Base-by-base conservation (phyloP, 2,888 invertebrate species). In the Junonia oenone region DNA sequence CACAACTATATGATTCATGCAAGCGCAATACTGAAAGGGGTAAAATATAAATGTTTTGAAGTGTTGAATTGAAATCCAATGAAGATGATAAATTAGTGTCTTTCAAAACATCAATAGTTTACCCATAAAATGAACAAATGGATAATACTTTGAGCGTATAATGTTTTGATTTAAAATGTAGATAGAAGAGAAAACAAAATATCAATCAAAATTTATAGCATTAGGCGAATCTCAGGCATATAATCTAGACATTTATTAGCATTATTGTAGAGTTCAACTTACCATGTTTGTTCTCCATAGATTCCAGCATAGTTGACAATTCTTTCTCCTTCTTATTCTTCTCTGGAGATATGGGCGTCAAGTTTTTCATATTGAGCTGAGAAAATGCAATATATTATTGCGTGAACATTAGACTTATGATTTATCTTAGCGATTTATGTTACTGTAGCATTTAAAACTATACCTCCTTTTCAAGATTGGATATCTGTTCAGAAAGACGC, bases 261-360 rank as follows among this genome's bases (percentile, higher is more conserved):
- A n/a, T n/a, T n/a, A 13, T 40, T 9, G 8, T 27, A 27, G 17
- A n/a, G 8, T 33, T 43, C 11, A 17, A 86, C 93, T 90, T 91
- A 96, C 96, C 95, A 84, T 96, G 96, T 78, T 96, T 96, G 26
- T 93, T 93, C 72, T 96, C 96, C 92, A 96, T 94, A 52, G 95
- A 93, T 62, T 94, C 93, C 45, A 96, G 92, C 86, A 95, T 93
- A 14, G 94, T 92, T 22, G 94, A 92, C 52, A 96, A 73, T 71
- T 96, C 95, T 70, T 94, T 94, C 51, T 95, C 95, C 62, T 87
- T 90, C 64, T 94, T 94, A 29, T 83, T 85, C 65, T 93, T 93
- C 67, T 92, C 91, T 11, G 92, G 91, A 61, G 92, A 88, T 66
- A 91, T 90, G 35, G 92, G 92, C 47, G 92, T 92, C 54, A 93